Evolutionary conservation across 2,113 vertebrate species (phyloP), one percentile per base, ranked within the genome.

Genomic region (human (Homo sapiens)): DNA sequence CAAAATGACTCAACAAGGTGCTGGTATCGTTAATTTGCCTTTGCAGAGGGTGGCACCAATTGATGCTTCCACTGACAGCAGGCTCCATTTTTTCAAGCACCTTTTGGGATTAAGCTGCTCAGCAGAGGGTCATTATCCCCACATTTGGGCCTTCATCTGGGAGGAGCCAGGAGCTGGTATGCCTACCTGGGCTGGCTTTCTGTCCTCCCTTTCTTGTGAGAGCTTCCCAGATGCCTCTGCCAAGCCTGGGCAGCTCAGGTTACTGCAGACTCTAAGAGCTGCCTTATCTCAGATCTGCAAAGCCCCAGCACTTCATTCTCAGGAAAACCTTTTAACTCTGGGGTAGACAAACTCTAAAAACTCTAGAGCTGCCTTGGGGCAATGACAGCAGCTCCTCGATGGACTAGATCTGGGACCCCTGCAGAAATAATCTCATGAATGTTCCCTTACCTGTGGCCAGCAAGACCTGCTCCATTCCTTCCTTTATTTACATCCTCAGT

Each of bases 261-360:
- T 97, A 97, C 90, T 0, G 25, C 93, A 22, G 96, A 90, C 96
- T 38, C 50, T 22, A 14, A 23, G 48, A 45, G 76, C 84, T 48
- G 94, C 94, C 97, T 97, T 96, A 96, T 96, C 96, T 97, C 82
- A 61, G 84, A 97, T 97, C 93, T 84, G n/a, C 92, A 70, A 18
- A 76, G 92, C 3, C 32, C 79, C n/a, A 45, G 45, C 70, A 3
- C 30, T 35, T 55, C 40, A 3, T 90, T 93, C 92, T 87, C 73
- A 59, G 78, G 40, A 95, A 93, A 97, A 55, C 17, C 75, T 97
- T 98, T 94, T 57, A 92, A 81, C 64, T 87, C 61, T 4, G 52
- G 32, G 45, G 22, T 50, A 78, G n/a, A 81, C 32, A 81, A 97
- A 86, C n/a, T 50, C 70, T 32, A 27, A 97, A 93, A 1, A 0